These are phyloP conservation scores for Dendrocincla fuliginosa DNA, from an alignment of 2,797 vertebrate genomes.

Conservation along the genomic window DNA sequence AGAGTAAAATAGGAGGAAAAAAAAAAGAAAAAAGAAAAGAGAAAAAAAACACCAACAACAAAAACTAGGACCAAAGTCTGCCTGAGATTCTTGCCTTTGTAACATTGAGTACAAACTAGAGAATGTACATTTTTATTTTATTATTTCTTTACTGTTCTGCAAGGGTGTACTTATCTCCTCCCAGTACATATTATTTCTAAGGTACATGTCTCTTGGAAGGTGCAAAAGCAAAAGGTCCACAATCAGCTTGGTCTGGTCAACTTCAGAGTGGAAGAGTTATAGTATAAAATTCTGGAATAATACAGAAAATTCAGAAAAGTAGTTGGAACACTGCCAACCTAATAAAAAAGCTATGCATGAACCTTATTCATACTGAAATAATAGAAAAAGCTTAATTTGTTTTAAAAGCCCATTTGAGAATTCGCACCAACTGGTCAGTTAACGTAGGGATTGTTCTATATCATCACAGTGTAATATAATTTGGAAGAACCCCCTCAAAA, in stretches of 20 bases:
- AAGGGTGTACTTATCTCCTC: not conserved
- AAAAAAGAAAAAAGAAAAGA: not conserved
- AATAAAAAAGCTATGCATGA: not conserved
- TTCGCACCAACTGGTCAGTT: not conserved
- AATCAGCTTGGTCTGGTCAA: not conserved
- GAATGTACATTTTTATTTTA: not conserved
- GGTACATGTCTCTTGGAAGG: not conserved
- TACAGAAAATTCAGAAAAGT: not conserved
- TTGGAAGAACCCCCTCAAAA: not conserved
- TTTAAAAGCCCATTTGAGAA: not conserved
- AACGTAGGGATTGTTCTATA: not conserved
- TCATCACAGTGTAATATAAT: not conserved
- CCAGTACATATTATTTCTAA: not conserved
- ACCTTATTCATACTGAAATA: not conserved
- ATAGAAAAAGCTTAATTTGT: not conserved
- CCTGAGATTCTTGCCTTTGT: not conserved
- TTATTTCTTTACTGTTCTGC: not conserved
- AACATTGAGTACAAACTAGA: not conserved
- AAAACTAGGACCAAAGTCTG: fast-evolving
- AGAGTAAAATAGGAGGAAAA: not conserved
- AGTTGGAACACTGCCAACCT: not conserved
- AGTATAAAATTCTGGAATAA: not conserved
- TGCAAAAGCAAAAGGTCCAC: not conserved
- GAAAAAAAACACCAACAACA: not conserved
- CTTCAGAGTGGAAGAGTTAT: not conserved